These are phyloP conservation scores for Entomyzon cyanotis DNA, from an alignment of 2,113 vertebrate species.

Conservation along the genomic window DNA sequence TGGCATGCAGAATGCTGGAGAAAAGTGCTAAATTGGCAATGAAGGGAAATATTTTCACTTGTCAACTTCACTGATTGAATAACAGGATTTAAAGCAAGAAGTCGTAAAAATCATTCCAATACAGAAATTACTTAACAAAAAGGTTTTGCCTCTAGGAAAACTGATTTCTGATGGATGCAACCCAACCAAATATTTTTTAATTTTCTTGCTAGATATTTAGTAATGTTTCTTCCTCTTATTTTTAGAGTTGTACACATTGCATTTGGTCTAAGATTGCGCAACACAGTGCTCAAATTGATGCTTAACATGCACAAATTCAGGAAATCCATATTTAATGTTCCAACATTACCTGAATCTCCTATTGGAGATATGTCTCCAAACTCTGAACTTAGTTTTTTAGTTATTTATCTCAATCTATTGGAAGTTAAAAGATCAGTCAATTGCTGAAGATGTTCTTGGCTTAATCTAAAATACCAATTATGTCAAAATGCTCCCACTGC, in stretches of 20 bases:
- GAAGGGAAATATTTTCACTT: slow-evolving; percentile 27
- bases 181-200: background rate
- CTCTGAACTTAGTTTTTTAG: background rate
- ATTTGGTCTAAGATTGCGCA: background rate
- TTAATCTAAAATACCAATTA: background rate
- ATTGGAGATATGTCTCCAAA: background rate
- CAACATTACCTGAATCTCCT: background rate
- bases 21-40: slow-evolving; percentile 16
- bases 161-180: background rate
- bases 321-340: background rate
- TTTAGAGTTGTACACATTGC: background rate
- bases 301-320: background rate
- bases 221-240: background rate
- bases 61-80: background rate
- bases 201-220: background rate
- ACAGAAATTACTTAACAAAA: slow-evolving; percentile 1
- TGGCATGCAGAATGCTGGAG: background rate
- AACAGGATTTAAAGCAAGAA: slow-evolving; percentile 32
- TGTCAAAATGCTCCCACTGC: background rate
- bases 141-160: background rate
- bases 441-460: background rate
- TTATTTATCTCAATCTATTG: background rate
- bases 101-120: slow-evolving; percentile 4
- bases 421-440: background rate
- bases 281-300: background rate